Percentiles rank a stretch among this genome's conserved stretches.
These are phyloP conservation scores for Chionis minor DNA, from an alignment of 2,113 vertebrate species.

Conservation along the genomic window DNA sequence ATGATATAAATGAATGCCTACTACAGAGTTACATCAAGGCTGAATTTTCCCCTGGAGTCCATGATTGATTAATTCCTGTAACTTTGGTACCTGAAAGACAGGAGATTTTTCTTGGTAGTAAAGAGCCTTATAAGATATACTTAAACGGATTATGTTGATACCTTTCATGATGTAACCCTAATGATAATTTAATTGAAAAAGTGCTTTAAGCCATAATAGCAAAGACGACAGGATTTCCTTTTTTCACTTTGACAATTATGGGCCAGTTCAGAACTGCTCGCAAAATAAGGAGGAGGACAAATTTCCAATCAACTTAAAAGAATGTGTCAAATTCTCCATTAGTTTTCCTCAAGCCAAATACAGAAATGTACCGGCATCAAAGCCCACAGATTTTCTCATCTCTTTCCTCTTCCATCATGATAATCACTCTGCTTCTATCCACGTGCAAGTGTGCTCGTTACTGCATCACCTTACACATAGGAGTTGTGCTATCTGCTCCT, in stretches of 20 bases:
- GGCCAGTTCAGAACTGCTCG: conserved; percentile 43
- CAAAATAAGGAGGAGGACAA: conserved; percentile 20
- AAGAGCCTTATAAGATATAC: conserved; percentile 53
- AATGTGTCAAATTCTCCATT: conserved; percentile 29
- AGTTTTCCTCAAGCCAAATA: conserved; percentile 35
- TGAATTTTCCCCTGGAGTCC: conserved; percentile 49
- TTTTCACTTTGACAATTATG: conserved; percentile 57
- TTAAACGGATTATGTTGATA: conserved; percentile 68
- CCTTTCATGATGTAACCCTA: conserved; percentile 64
- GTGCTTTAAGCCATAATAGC: conserved; percentile 58
- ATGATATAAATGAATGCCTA: conserved; percentile 31
- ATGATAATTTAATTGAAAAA: conserved; percentile 71
- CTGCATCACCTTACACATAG: neutral
- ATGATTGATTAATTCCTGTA: conserved; percentile 60
- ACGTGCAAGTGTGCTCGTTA: neutral
- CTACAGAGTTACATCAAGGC: conserved; percentile 48
- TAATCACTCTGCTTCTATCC: neutral
- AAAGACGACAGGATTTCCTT: conserved; percentile 41
- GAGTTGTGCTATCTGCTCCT: neutral
- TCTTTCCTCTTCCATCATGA: neutral
- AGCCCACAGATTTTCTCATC: neutral
- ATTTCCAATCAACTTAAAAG: conserved; percentile 48
- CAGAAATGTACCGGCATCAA: neutral
- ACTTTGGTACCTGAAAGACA: conserved; percentile 58
- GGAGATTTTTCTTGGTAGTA: conserved; percentile 60